phyloP scores from a whole-genome alignment of 2,797 vertebrate genomes.

The Brachyalestes nurse region DNA sequence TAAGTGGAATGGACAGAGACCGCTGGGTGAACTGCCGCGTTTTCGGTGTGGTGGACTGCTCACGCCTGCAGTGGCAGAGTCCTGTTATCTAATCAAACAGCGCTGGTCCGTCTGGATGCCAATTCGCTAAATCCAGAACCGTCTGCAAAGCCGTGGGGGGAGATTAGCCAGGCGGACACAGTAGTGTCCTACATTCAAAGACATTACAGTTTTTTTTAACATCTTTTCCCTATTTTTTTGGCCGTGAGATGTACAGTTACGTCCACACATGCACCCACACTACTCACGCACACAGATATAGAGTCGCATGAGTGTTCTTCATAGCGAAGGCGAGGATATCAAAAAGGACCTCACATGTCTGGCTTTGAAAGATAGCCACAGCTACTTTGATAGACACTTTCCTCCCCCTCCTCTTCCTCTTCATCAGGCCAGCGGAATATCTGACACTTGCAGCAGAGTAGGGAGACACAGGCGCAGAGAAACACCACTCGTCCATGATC shows the following conservation, averaged over 20 bases:
- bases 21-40: constrained; percentile 73
- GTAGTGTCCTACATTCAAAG: constrained; percentile 82
- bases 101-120: constrained; percentile 80
- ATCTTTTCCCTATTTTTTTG: constrained; percentile 68
- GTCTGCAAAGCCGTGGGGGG: constrained; percentile 78
- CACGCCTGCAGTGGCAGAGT: constrained; percentile 75
- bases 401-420: constrained; percentile 50
- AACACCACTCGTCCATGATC: constrained; percentile 68
- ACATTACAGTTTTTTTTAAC: constrained; percentile 72
- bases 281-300: constrained; percentile 62
- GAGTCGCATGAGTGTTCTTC: constrained; percentile 76
- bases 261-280: background rate
- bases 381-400: constrained; percentile 64
- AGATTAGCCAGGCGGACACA: constrained; percentile 77
- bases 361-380: constrained; percentile 77
- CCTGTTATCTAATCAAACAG: constrained; percentile 84
- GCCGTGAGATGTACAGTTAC: constrained; percentile 72
- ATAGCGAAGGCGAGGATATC: constrained; percentile 75
- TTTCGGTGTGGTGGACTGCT: constrained; percentile 74
- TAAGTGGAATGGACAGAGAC: constrained; percentile 69
- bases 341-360: constrained; percentile 80
- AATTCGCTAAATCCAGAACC: constrained; percentile 78
- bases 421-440: constrained; percentile 69
- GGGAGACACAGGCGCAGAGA: constrained; percentile 57
- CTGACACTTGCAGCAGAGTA: constrained; percentile 67